Conservation (phyloP, 2,888 invertebrate species). For the Oscheius sp. region DNA sequence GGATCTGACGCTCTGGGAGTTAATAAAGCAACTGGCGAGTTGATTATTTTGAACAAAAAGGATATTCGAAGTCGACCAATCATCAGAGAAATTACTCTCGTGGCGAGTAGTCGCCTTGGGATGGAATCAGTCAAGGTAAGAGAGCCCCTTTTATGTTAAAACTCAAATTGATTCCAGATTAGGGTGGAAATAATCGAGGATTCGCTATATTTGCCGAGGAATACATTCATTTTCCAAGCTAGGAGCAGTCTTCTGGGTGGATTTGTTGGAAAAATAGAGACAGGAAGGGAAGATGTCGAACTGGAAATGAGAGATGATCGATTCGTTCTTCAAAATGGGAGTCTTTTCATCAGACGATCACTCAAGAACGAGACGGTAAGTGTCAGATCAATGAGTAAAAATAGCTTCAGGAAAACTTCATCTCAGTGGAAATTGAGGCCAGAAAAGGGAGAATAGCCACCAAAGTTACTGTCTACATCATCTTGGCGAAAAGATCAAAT, state of each 20-base stretch:
- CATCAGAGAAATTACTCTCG: neutral
- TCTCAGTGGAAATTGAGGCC: neutral
- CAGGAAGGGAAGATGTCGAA: constrained; percentile 33
- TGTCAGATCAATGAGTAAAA: neutral
- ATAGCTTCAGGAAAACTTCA: neutral
- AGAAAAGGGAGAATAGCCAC: constrained; percentile 13
- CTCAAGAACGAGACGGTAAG: constrained; percentile 10
- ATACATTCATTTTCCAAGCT: neutral
- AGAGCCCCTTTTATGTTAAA: neutral
- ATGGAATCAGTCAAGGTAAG: constrained; percentile 11
- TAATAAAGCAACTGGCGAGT: constrained; percentile 16
- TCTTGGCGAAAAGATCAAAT: neutral
- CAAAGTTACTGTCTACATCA: constrained; percentile 6
- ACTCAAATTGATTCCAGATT: neutral
- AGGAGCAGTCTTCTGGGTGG: neutral
- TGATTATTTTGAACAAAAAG: neutral
- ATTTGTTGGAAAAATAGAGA: constrained; percentile 31
- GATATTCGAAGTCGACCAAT: neutral
- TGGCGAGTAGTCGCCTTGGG: constrained; percentile 4
- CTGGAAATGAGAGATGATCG: constrained; percentile 13
- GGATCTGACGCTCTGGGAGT: constrained; percentile 21
- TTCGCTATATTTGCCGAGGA: constrained; percentile 1
- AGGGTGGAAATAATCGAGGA: constrained; percentile 26
- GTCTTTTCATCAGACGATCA: neutral
- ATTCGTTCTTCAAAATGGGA: neutral